Conservation (phyloP, 2,113 vertebrate species). For the Silurus meridionalis region DNA sequence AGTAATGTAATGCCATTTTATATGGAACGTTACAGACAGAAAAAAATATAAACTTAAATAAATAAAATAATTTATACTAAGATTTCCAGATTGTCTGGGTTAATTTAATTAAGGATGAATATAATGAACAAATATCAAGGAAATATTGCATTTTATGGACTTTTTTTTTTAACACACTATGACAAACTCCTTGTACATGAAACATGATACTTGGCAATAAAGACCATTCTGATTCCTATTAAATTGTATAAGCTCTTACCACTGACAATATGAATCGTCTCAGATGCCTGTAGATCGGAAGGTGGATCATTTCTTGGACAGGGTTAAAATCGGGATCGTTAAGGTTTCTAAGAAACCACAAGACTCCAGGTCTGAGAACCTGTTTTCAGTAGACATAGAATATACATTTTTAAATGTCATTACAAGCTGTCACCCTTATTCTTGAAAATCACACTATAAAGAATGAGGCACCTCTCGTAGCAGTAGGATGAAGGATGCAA, state of each 20-base stretch:
- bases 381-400: slow-evolving; percentile 53
- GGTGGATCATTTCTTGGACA: slow-evolving; percentile 97
- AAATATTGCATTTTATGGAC: too few species aligned
- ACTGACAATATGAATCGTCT: slow-evolving; percentile 95
- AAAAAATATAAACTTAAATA: too few species aligned
- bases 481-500: slow-evolving; percentile 95
- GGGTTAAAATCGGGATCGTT: slow-evolving; percentile 98
- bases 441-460: background rate
- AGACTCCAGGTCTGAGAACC: slow-evolving; percentile 92
- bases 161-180: too few species aligned
- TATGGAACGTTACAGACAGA: background rate
- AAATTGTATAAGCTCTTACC: slow-evolving; percentile 70
- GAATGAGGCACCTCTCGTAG: slow-evolving; percentile 82
- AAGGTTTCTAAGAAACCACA: slow-evolving; percentile 97
- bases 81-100: too few species aligned
- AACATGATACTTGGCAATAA: too few species aligned
- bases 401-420: too few species aligned
- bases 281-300: slow-evolving; percentile 93
- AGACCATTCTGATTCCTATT: background rate
- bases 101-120: too few species aligned
- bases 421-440: background rate
- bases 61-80: too few species aligned
- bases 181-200: too few species aligned
- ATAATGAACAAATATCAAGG: too few species aligned
- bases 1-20: background rate